These are phyloP conservation scores for Austrofundulus limnaeus DNA, from an alignment of 2,113 vertebrate genomes.

Conservation along the genomic window DNA sequence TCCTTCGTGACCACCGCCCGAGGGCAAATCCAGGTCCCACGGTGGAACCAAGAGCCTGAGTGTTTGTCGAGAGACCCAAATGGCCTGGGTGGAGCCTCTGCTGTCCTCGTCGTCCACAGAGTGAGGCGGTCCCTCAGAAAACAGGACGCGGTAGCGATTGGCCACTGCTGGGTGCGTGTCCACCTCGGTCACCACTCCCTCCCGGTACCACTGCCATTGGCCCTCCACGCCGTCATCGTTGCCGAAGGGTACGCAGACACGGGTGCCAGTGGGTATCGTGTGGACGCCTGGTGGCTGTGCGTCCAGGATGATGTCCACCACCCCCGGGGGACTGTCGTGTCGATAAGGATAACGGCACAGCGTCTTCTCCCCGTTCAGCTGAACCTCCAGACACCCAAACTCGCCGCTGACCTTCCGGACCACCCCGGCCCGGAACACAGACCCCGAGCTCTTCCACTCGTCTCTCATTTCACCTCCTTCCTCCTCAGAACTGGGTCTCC, in stretches of 20 bases:
- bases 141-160: constrained; percentile 84
- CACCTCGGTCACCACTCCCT: constrained; percentile 85
- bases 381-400: constrained; percentile 84
- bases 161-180: constrained; percentile 83
- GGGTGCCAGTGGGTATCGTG: constrained; percentile 77
- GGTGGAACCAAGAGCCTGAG: constrained; percentile 85
- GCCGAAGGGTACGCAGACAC: constrained; percentile 83
- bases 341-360: constrained; percentile 81
- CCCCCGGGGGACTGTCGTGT: constrained; percentile 67
- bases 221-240: constrained; percentile 69
- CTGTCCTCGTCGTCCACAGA: constrained; percentile 57
- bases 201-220: constrained; percentile 79
- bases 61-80: constrained; percentile 86
- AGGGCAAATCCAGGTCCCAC: constrained; percentile 80
- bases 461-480: constrained; percentile 27
- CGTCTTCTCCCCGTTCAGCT: constrained; percentile 83
- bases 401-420: constrained; percentile 85
- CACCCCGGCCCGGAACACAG: constrained; percentile 82
- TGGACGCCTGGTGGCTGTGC: constrained; percentile 79
- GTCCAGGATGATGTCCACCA: constrained; percentile 84
- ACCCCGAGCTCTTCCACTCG: constrained; percentile 17
- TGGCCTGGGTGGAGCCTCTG: constrained; percentile 71
- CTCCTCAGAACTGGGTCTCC: constrained; percentile 58
- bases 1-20: constrained; percentile 54
- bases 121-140: constrained; percentile 63